A percentile compares a stretch with the other conserved stretches of the same genome.
These are phyloP conservation scores for Clistopyga incitator DNA, from an alignment of 2,888 invertebrate genomes.

Conservation along the genomic window DNA sequence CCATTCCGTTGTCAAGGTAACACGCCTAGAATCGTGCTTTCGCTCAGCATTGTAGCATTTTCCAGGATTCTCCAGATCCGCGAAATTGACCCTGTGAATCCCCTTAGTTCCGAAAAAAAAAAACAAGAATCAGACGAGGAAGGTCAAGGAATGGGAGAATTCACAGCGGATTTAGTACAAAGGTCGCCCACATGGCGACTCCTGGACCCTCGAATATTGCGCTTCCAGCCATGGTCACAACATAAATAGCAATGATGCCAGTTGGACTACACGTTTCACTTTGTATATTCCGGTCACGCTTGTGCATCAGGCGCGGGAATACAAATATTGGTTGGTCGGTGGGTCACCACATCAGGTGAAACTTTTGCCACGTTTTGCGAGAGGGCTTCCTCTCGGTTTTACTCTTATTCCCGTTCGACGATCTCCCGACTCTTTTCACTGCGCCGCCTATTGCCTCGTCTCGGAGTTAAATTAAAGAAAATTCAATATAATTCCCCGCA, in stretches of 20 bases:
- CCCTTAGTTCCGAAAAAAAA: constrained; percentile 13
- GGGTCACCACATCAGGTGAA: constrained; percentile 1
- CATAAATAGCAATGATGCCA: constrained; percentile 38
- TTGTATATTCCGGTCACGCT: constrained; percentile 41
- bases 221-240: constrained; percentile 6
- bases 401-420: constrained; percentile 24
- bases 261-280: not conserved
- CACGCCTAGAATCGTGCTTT: constrained; percentile 38
- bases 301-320: constrained; percentile 22
- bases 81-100: constrained; percentile 25
- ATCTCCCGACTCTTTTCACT: constrained; percentile 21
- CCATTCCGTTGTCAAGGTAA: constrained; percentile 19
- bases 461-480: constrained; percentile 74
- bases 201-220: constrained; percentile 4
- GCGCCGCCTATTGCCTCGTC: constrained; percentile 24
- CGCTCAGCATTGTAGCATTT: constrained; percentile 21
- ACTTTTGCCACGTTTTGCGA: constrained; percentile 29
- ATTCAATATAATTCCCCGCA: constrained; percentile 76
- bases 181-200: constrained; percentile 7
- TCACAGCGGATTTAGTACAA: constrained; percentile 28
- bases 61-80: constrained; percentile 9
- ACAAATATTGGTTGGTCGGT: constrained; percentile 19
- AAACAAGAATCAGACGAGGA: constrained; percentile 6
- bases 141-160: constrained; percentile 39
- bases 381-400: not conserved